Conservation (phyloP, 2,888 invertebrate species). For the Drosophila meridiana region DNA sequence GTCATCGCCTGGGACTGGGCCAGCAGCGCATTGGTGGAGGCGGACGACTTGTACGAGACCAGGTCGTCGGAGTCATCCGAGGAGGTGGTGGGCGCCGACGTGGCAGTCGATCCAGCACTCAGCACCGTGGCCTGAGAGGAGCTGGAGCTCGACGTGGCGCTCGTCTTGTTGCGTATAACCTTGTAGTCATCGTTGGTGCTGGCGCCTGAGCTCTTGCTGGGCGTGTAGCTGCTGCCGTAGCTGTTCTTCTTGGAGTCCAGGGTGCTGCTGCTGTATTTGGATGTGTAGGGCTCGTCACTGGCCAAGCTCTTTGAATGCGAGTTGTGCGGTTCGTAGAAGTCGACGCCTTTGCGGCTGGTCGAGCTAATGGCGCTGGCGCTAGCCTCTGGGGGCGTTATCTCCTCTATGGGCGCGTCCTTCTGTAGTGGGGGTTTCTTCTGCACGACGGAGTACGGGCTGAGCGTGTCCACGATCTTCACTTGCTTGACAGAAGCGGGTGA, state of each 20-base stretch:
- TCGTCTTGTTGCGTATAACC: constrained; percentile 82
- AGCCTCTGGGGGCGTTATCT: constrained; percentile 62
- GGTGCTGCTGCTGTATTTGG: constrained; percentile 65
- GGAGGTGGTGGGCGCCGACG: constrained; percentile 83
- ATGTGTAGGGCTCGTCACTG: constrained; percentile 60
- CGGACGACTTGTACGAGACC: constrained; percentile 83
- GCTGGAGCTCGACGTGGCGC: constrained; percentile 83
- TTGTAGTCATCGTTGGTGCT: constrained; percentile 80
- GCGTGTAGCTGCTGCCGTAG: constrained; percentile 58
- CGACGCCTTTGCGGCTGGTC: constrained; percentile 74
- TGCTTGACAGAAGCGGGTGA: constrained; percentile 84
- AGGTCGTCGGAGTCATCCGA: constrained; percentile 84
- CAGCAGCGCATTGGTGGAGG: constrained; percentile 83
- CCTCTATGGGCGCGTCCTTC: constrained; percentile 72
- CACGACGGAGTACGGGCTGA: constrained; percentile 83
- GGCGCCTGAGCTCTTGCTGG: constrained; percentile 57
- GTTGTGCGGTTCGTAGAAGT: constrained; percentile 83
- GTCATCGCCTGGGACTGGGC: constrained; percentile 85
- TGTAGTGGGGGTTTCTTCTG: constrained; percentile 78
- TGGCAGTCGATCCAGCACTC: constrained; percentile 83
- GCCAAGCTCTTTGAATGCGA: constrained; percentile 68
- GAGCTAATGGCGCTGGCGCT: constrained; percentile 30
- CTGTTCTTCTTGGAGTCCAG: constrained; percentile 72
- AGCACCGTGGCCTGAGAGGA: constrained; percentile 83
- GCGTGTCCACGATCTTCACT: constrained; percentile 83